Evolutionary conservation across 2,888 invertebrate genomes (phyloP), one percentile per base, ranked within the genome.

Genomic region (Macrosoma leucophasiata): DNA sequence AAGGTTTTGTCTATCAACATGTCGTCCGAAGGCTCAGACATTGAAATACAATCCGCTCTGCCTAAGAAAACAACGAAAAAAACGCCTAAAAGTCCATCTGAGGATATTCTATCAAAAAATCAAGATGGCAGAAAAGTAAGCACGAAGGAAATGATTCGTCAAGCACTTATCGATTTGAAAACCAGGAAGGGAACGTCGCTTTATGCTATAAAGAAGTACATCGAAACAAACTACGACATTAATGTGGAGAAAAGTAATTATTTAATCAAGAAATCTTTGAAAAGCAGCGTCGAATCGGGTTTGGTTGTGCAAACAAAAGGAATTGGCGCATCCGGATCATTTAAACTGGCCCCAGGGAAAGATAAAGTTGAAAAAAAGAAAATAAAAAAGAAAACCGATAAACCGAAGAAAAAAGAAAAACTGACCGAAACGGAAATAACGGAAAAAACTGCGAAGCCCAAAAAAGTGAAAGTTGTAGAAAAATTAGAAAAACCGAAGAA

Each of bases 131-230:
- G 68, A 35, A 78, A 73, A 28, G 3, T 61, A 0, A 58, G 60
- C 0, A 77, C 74, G 0, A 81, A 73, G 40, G 36, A 50, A 0
- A 82, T 82, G 82, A 57, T 82, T 0, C 46, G 55, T 2, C 51
- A 74, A 29, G 76, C 81, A 0, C 41, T 82, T 0, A 47, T 19
- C 0, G 71, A 67, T 2, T 39, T 78, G 0, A 67, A 70, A 9
- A 57, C 46, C 0, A 50, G 78, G 19, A 82, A 81, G 50, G 82
- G 82, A 0, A 68, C 70, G 0, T 82, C 82, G 0, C 21, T 78
- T 0, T 56, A 77, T 20, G 82, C 82, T 0, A 72, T 82, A 2
- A 82, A 81, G 41, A 81, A 78, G 19, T 67, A 63, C 15, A 50
- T 82, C 3, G 52, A 57, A 1, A 69, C 63, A 10, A 74, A 62